These are phyloP conservation scores for Cuniculus paca DNA, from an alignment of 2,797 vertebrate genomes.

Conservation along the genomic window DNA sequence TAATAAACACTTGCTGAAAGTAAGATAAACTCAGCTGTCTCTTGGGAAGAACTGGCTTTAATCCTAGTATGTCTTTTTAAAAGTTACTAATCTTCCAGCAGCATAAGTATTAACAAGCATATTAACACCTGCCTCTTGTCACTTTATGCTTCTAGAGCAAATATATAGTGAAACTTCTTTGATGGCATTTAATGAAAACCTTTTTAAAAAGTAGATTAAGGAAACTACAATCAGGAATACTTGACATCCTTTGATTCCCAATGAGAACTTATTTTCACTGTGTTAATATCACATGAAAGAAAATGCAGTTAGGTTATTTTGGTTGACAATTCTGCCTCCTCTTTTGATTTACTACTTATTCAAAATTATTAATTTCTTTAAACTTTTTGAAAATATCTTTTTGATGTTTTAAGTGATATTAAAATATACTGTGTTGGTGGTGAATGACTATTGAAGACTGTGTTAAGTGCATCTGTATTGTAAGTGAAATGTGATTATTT, in stretches of 20 bases:
- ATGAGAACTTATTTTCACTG: conserved; percentile 83
- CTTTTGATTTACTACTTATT: conserved; percentile 86
- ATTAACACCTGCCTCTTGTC: conserved; percentile 79
- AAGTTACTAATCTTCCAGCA: conserved; percentile 76
- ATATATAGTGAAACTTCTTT: conserved; percentile 79
- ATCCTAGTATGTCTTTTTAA: conserved; percentile 67
- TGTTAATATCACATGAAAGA: conserved; percentile 80
- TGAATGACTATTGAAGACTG: conserved; percentile 92
- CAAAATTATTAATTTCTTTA: conserved; percentile 88
- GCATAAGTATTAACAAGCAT: conserved; percentile 78
- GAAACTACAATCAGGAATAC: conserved; percentile 82
- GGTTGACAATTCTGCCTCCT: conserved; percentile 80
- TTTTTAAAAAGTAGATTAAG: conserved; percentile 76
- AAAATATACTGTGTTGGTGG: conserved; percentile 91
- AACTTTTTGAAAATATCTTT: conserved; percentile 89
- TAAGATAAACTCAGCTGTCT: conserved; percentile 60
- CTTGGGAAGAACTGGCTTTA: conserved; percentile 68
- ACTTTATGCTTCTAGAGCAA: conserved; percentile 79
- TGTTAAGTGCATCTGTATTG: conserved; percentile 95
- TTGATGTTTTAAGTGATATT: conserved; percentile 90
- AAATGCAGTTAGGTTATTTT: conserved; percentile 84
- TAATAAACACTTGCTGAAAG: conserved; percentile 70
- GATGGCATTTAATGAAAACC: conserved; percentile 78
- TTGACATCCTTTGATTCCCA: conserved; percentile 80
- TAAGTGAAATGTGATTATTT: conserved; percentile 94